Percentiles rank a stretch among this genome's conserved stretches.
Evolutionary conservation across 2,888 invertebrate genomes (phyloP).

Genomic region (Acleris literana): DNA sequence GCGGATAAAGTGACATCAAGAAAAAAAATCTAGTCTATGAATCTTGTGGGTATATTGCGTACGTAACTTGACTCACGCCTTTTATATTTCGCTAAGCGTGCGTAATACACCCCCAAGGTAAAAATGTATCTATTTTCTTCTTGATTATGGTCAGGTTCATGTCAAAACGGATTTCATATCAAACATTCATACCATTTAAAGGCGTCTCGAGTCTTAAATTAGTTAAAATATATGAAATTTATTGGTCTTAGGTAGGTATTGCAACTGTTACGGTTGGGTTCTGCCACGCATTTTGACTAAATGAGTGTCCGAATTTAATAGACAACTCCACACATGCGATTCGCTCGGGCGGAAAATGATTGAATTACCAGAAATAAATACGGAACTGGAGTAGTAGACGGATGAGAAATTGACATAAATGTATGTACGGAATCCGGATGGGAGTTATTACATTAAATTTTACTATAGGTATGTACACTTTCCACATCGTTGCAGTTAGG

Average conservation of each 20-base stretch:
- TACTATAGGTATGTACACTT: neutral
- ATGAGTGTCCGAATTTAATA: no score
- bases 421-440: constrained; percentile 10
- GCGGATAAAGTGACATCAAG: neutral
- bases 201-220: neutral
- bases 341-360: constrained; percentile 8
- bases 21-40: constrained; percentile 30
- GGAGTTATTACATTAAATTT: constrained; percentile 7
- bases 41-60: constrained; percentile 10
- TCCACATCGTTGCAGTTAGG: constrained; percentile 1
- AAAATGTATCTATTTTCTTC: constrained; percentile 15
- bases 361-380: neutral
- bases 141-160: neutral
- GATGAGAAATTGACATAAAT: neutral
- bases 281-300: no score
- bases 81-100: constrained; percentile 1
- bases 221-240: constrained; percentile 1
- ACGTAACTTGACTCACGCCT: neutral
- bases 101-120: neutral
- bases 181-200: constrained; percentile 12
- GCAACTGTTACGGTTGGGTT: no score
- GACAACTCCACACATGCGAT: neutral
- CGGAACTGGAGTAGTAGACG: constrained; percentile 14
- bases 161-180: constrained; percentile 7
- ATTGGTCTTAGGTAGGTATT: no score